These are phyloP conservation scores for Raphicerus campestris DNA, from an alignment of 2,113 vertebrate species.

Conservation along the genomic window DNA sequence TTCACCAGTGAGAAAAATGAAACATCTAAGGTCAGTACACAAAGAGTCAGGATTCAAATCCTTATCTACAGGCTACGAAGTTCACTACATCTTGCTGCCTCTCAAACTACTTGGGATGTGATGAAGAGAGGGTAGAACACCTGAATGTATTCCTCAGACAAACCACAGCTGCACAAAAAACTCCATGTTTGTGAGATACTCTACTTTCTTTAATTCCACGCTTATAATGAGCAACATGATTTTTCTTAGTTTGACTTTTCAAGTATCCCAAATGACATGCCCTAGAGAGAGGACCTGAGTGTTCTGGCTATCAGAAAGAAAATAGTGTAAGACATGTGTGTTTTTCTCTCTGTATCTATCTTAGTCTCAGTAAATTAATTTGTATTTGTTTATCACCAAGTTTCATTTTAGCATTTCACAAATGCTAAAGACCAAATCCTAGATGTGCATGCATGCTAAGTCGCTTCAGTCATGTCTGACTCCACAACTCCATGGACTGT, in stretches of 20 bases:
- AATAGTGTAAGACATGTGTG: not conserved
- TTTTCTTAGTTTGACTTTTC: constrained; percentile 15
- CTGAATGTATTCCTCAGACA: not conserved
- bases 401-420: not conserved
- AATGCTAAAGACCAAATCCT: constrained; percentile 18
- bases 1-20: not conserved
- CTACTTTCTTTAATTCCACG: not conserved
- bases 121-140: not conserved
- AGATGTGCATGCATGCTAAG: not conserved
- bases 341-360: not conserved
- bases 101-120: not conserved
- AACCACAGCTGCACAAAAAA: not conserved
- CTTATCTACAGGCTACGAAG: not conserved
- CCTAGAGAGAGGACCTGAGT: not conserved
- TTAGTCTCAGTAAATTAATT: constrained; percentile 1
- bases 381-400: not conserved
- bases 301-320: not conserved
- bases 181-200: not conserved
- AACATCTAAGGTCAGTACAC: not conserved
- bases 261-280: not conserved
- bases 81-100: not conserved
- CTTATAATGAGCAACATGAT: not conserved
- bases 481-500: not conserved
- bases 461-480: not conserved
- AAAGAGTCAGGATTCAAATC: constrained; percentile 12